Evolutionary conservation across 1,140 invertebrate genomes (phyloP), one percentile per base, ranked within the genome.

Genomic region (Theocolax elegans): DNA sequence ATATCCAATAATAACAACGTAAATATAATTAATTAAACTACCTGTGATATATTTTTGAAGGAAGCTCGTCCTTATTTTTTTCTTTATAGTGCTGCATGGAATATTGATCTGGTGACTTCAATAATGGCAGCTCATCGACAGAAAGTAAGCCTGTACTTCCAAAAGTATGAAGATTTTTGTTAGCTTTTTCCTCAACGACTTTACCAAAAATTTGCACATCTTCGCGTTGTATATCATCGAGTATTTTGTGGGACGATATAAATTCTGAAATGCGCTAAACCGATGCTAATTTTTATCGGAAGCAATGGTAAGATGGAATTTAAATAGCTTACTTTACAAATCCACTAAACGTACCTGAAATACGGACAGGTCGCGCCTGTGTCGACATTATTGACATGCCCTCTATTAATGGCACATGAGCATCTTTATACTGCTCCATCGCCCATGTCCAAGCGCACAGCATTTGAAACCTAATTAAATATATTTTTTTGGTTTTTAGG

Each of bases 121-220:
- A n/a, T 1, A 19, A 19, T 12, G 23, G 15, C 13, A 13, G 2
- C 31, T 66, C 77, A 7, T 82, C 78, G 21, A 84, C 80, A 8
- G 81, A 75, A 2, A 84, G 63, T 6, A 83, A 75, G 3, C 84
- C 82, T 19, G 77, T 73, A 56, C 79, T 76, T 44, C 80, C 77
- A 21, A 84, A 86, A 73, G 79, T 84, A 38, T 85, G 82, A 13
- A 83, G 69, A 31, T 84, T 78, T 0, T 84, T 72, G 17, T 77
- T 77, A 10, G 80, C 75, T 73, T 82, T 79, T 48, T 80, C 76
- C 60, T 80, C 81, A 40, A 75, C 76, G 19, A 77, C 67, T 56
- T 73, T 72, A 21, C 85, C 78, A 6, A 78, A 75, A 56, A 76
- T 74, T 17, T 73, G 70, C 0, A 71, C 44, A 9, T 79, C 72